Evolutionary conservation across 53 echinoderm and acorn worm genomes (phyloP).

Genomic region (Zoroaster sp.): DNA sequence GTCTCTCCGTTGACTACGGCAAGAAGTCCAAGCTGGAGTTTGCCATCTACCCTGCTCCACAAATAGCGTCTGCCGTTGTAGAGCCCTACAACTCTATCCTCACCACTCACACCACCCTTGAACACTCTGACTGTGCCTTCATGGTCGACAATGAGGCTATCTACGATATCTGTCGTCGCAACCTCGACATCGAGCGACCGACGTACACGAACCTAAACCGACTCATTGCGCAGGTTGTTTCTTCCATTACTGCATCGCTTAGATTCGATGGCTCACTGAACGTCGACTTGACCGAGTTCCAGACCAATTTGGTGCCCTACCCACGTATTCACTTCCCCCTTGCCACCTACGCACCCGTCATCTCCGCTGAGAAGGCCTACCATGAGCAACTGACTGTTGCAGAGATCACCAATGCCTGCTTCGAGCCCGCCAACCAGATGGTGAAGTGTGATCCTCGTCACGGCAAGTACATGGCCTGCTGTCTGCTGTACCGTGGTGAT

Average conservation of each 20-base stretch:
- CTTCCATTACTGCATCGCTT: constrained; percentile 60
- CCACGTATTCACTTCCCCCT: constrained; percentile 71
- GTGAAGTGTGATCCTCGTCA: constrained; percentile 96
- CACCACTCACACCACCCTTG: constrained; percentile 60
- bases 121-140: constrained; percentile 72
- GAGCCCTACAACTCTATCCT: constrained; percentile 64
- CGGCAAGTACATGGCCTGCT: constrained; percentile 98
- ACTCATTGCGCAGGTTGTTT: constrained; percentile 54
- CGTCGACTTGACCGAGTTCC: constrained; percentile 60
- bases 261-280: constrained; percentile 61
- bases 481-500: constrained; percentile 91
- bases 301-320: constrained; percentile 64
- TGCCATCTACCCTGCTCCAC: constrained; percentile 79
- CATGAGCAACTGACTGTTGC: constrained; percentile 82
- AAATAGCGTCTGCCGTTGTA: constrained; percentile 52
- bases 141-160: constrained; percentile 93
- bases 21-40: constrained; percentile 87
- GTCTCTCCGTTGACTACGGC: constrained; percentile 82
- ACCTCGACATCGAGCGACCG: constrained; percentile 55
- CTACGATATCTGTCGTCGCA: constrained; percentile 64
- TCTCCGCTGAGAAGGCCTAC: constrained; percentile 76
- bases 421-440: constrained; percentile 87
- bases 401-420: constrained; percentile 85
- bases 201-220: constrained; percentile 57
- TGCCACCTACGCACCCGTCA: constrained; percentile 84